Evolutionary conservation across 2,797 vertebrate genomes (phyloP), one percentile per base, ranked within the genome.

Genomic region (Telmatherina bonti): DNA sequence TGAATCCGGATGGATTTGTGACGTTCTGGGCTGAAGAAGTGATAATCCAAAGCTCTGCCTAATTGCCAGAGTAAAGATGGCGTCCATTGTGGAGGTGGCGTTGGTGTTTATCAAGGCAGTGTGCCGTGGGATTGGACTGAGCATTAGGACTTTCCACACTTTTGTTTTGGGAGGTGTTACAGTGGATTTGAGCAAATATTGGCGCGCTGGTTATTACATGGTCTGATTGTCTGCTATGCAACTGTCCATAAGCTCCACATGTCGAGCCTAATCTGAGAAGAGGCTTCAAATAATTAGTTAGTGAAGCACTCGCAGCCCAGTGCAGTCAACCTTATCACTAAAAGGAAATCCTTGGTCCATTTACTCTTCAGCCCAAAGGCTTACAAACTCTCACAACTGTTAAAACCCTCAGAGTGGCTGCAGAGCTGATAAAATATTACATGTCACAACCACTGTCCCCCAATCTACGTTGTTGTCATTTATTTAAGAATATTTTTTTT

Each of bases 31-130:
- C 87, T 85, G 83, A 81, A 55, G 67, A 83, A 79, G 75, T 58
- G 74, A 88, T 90, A 91, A 91, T 92, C 88, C 87, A 81, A 85
- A 91, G 67, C 83, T 85, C 84, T 86, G 84, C 82, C 88, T 92
- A 92, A 93, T 93, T 93, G 89, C 85, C 85, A 89, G 86, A 90
- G 84, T 90, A 88, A 90, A 89, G 85, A 92, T 86, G 82, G 69
- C 62, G 73, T 66, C 86, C 81, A 83, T 90, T 89, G 88, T 87
- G 83, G 82, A 74, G 85, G 79, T 59, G 84, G 79, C 65, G 62
- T 77, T 41, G 31, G 80, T 84, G 74, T 88, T 89, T 86, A 89
- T 91, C 79, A 75, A 85, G 80, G 87, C 83, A 85, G 69, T 54
- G 73, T 83, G 76, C 79, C 74, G 77, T 89, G 86, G 88, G 84